Base-by-base conservation (phyloP, 2,888 invertebrate species). In the Criorhina ranunculi region DNA sequence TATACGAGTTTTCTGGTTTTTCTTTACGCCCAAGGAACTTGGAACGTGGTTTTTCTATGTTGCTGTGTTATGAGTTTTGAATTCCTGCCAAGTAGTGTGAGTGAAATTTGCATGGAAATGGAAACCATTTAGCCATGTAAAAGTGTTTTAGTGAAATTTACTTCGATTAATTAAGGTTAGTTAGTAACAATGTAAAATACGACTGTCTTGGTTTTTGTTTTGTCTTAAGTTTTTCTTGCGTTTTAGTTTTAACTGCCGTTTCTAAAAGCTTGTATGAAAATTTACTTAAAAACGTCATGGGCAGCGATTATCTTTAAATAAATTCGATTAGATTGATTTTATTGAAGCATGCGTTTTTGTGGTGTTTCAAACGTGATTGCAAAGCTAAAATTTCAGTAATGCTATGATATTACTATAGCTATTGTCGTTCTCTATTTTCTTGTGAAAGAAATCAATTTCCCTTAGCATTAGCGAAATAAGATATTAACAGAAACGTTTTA, bases 31-130 rank as follows among this genome's bases (percentile, higher is more conserved):
- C 15, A 44, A 9, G 15, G 29, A 31, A 42, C n/a, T n/a, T n/a
- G n/a, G n/a, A n/a, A n/a, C n/a, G n/a, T n/a, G n/a, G n/a, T n/a
- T n/a, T 37, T 42, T 72, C 49, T 49, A 40, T 60, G 35, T 70
- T 37, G 40, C 29, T 49, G 49, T 51, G 51, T 73, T 72, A 40
- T 49, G 70, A 62, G 72, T 73, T 73, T 59, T 73, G 72, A 73
- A 53, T 40, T 42, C 40, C 19, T 62, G 62, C 72, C 62, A 73
- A 72, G 37, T 33, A 49, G 40, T 40, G n/a, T 40, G 59, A 62
- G 49, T 46, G 42, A 40, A 53, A 40, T 5, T 40, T 29, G 12
- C 6, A 15, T 12, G 24, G 6, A n/a, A n/a, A n/a, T n/a, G n/a
- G n/a, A 15, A 8, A 24, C 7, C 37, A 24, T n/a, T n/a, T n/a